phyloP scores from a whole-genome alignment of 2,113 vertebrate genomes.

The Hippopotamus amphibius region DNA sequence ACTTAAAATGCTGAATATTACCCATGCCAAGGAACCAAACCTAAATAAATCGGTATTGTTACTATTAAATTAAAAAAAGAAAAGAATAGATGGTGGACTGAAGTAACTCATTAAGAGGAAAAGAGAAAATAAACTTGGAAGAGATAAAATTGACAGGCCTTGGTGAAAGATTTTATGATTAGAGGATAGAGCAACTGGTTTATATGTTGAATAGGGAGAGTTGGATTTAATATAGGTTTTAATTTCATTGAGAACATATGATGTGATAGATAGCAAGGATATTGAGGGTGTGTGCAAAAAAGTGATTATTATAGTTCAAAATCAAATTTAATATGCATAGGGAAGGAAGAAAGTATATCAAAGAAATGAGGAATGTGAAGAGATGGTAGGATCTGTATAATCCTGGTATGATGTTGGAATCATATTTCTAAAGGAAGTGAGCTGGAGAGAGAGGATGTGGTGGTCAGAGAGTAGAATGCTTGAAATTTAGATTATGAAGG shows the following conservation, averaged over 20 bases:
- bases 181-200: not conserved
- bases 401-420: not conserved
- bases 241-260: not conserved
- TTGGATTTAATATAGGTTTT: not conserved
- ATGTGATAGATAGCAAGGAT: not conserved
- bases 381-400: not conserved
- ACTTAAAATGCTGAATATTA: no score
- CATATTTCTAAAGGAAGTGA: not conserved
- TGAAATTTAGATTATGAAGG: not conserved
- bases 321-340: not conserved
- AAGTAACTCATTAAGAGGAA: not conserved
- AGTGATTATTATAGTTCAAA: not conserved
- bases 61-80: no score
- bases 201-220: not conserved
- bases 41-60: no score
- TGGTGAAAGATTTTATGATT: not conserved
- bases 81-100: no score
- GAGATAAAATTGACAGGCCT: not conserved
- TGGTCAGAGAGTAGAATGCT: not conserved
- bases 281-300: not conserved
- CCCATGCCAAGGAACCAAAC: no score
- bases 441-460: not conserved
- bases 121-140: not conserved
- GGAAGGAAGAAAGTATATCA: not conserved
- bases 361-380: not conserved